Evolutionary conservation across 2,888 invertebrate species (phyloP).

Genomic region (Polietes domitor): DNA sequence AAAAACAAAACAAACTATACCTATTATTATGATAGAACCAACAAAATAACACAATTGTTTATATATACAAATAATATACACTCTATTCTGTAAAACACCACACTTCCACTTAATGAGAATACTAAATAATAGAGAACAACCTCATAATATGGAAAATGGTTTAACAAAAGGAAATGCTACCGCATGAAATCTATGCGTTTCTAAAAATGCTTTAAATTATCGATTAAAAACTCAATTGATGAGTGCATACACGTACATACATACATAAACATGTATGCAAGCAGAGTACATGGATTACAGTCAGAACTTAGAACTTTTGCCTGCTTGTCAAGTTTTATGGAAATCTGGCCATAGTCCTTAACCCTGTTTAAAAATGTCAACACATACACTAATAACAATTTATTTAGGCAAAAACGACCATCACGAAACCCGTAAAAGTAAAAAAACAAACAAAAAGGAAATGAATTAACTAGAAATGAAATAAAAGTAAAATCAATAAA

Average conservation of each 20-base stretch:
- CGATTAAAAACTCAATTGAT: neutral
- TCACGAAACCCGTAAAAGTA: slow-evolving; percentile 5
- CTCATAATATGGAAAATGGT: slow-evolving; percentile 2
- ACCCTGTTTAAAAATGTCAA: neutral
- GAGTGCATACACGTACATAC: slow-evolving; percentile 22
- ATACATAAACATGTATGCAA: slow-evolving; percentile 27
- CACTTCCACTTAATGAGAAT: slow-evolving; percentile 48
- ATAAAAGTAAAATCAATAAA: slow-evolving; percentile 33
- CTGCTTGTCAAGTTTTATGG: neutral
- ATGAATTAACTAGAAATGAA: slow-evolving; percentile 44
- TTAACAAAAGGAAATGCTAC: slow-evolving; percentile 22
- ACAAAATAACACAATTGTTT: slow-evolving; percentile 40
- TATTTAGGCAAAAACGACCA: slow-evolving; percentile 20
- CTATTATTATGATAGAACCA: slow-evolving; percentile 48
- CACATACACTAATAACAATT: neutral
- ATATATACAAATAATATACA: slow-evolving; percentile 47
- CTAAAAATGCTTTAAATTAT: slow-evolving; percentile 24
- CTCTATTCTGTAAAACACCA: slow-evolving; percentile 37
- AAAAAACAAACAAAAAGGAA: slow-evolving; percentile 25
- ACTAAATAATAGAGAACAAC: neutral
- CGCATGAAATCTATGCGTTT: slow-evolving; percentile 31
- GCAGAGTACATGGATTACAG: neutral
- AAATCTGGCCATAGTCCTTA: neutral
- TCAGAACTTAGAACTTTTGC: no score
- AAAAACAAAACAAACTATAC: slow-evolving; percentile 40